phyloP scores from a whole-genome alignment of 2,113 vertebrate genomes.

The Nothobranchius kuhntae region DNA sequence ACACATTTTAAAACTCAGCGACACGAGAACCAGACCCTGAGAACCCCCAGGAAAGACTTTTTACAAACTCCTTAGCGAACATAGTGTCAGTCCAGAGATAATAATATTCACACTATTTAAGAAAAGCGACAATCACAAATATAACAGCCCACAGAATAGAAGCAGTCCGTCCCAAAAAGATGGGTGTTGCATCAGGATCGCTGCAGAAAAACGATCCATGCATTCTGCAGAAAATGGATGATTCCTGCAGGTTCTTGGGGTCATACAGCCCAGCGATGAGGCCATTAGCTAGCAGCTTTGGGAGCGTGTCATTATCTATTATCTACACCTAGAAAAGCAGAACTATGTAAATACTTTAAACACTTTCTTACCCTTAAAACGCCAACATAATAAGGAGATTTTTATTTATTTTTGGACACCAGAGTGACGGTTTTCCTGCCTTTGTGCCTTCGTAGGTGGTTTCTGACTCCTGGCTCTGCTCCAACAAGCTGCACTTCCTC shows the following conservation, averaged over 20 bases:
- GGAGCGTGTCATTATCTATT: background rate
- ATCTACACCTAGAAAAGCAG: background rate
- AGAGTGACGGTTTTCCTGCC: background rate
- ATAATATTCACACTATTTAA: too few relatives aligned
- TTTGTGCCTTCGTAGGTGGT: constrained; percentile 13
- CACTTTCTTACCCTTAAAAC: background rate
- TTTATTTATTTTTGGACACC: background rate
- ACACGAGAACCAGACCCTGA: too few relatives aligned
- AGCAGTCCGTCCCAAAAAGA: too few relatives aligned
- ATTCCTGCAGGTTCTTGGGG: background rate
- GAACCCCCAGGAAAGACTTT: too few relatives aligned
- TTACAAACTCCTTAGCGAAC: too few relatives aligned
- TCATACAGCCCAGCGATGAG: background rate
- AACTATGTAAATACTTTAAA: background rate
- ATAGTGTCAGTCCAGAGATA: too few relatives aligned
- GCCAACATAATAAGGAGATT: background rate
- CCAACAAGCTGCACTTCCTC: constrained; percentile 40
- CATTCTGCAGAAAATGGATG: background rate
- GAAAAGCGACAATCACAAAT: too few relatives aligned
- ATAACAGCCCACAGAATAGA: too few relatives aligned
- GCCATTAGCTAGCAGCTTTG: background rate
- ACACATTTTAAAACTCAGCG: too few relatives aligned
- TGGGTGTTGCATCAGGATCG: too few relatives aligned
- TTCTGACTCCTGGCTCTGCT: constrained; percentile 35
- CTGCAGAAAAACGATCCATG: too few relatives aligned